A percentile compares a stretch with the other conserved stretches of the same genome.
phyloP scores from a whole-genome alignment of 2,797 vertebrate species.

The Nyctalus aviator region DNA sequence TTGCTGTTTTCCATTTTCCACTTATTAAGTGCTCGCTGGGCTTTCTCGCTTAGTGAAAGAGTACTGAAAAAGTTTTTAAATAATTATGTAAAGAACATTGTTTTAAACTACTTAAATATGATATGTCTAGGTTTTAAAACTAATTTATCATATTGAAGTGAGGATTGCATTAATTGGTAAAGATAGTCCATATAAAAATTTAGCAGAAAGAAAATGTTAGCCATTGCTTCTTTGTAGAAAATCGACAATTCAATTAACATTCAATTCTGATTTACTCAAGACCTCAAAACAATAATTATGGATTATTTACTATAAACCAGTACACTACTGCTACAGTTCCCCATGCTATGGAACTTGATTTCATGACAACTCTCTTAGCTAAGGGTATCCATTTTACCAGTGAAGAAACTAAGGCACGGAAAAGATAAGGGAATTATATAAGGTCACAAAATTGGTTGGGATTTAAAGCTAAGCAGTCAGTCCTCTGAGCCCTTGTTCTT shows the following conservation, averaged over 20 bases:
- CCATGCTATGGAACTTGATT: not conserved
- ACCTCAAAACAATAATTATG: not conserved
- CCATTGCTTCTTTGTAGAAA: slow-evolving; percentile 45
- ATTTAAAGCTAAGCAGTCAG: not conserved
- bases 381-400: slow-evolving; percentile 8
- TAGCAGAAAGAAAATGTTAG: slow-evolving; percentile 25
- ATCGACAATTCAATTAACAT: slow-evolving; percentile 9
- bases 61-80: slow-evolving; percentile 75
- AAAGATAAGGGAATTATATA: not conserved
- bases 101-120: slow-evolving; percentile 59
- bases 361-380: slow-evolving; percentile 15
- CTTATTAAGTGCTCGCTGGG: slow-evolving; percentile 66
- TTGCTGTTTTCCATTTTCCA: slow-evolving; percentile 80
- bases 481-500: not conserved
- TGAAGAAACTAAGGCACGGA: not conserved
- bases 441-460: not conserved
- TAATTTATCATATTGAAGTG: slow-evolving; percentile 8
- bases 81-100: slow-evolving; percentile 51
- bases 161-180: slow-evolving; percentile 46
- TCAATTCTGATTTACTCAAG: slow-evolving; percentile 12
- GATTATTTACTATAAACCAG: slow-evolving; percentile 14
- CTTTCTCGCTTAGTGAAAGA: slow-evolving; percentile 77
- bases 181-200: slow-evolving; percentile 23
- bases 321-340: not conserved
- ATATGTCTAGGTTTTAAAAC: slow-evolving; percentile 26